Evolutionary conservation across 2,113 vertebrate genomes (phyloP), one percentile per base, ranked within the genome.

Genomic region (Chloroceryle aenea): DNA sequence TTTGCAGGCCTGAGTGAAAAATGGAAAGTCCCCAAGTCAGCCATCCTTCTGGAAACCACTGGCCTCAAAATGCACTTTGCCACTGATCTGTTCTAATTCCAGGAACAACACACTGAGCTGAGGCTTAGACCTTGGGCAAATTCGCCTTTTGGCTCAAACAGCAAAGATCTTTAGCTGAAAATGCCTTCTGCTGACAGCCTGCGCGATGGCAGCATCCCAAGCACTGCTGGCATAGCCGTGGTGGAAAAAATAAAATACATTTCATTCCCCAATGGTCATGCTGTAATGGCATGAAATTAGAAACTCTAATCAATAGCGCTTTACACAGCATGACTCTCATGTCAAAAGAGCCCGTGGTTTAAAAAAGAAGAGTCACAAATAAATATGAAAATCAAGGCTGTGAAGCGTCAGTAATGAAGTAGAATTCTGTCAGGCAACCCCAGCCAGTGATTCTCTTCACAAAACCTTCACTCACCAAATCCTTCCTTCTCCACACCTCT

Each of bases 211-310:
- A 86, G 78, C 1, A 0, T 52, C 95, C 92, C 95, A 90, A 92
- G 72, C 83, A 34, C 66, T 90, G 90, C 86, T 94, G 93, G 95
- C 96, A 89, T 43, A 73, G 83, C 77, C 19, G 2, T 77, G 73
- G 59, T 92, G 97, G 96, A 95, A 95, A 96, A 71, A 78, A 96
- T 88, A 95, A 97, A 98, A 96, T 87, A 79, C 86, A 97, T 98
- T 97, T 96, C 96, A 97, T 98, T 98, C 96, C 96, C 93, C 94
- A 94, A 87, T 95, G 97, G 97, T 97, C 97, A 97, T 96, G 98
- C 97, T 97, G 97, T 94, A 97, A 97, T 97, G 97, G 96, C 96
- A 98, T 97, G 97, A 98, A 97, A 98, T 98, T 98, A 97, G 97
- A 98, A 98, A 98, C 95, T 97, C 96, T 97, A 98, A 98, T 98